These are phyloP conservation scores for Ctena decussata DNA, from an alignment of 2,888 invertebrate species.

Conservation along the genomic window DNA sequence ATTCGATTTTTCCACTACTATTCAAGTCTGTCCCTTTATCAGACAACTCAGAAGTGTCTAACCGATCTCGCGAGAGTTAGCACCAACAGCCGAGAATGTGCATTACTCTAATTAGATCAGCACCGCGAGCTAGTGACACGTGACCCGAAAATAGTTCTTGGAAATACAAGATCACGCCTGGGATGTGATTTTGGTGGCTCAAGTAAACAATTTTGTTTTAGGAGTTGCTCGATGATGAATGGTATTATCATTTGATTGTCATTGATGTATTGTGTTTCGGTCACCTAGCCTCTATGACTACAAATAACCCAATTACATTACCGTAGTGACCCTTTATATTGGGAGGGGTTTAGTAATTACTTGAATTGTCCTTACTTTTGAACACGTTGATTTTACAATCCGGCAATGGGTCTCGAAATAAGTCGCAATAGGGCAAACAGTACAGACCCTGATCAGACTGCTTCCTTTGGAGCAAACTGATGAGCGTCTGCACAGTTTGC, in stretches of 20 bases:
- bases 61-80: background rate
- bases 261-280: slow-evolving; percentile 3
- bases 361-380: too few relatives aligned
- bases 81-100: slow-evolving; percentile 44
- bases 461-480: too few relatives aligned
- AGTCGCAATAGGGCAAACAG: too few relatives aligned
- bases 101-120: slow-evolving; percentile 61
- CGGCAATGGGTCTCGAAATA: too few relatives aligned
- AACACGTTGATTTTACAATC: too few relatives aligned
- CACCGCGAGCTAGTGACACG: slow-evolving; percentile 31
- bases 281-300: background rate
- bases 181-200: slow-evolving; percentile 25
- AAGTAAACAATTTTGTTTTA: slow-evolving; percentile 46
- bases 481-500: too few relatives aligned
- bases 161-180: slow-evolving; percentile 43
- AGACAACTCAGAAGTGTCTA: background rate
- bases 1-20: too few relatives aligned
- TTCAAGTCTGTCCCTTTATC: background rate
- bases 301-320: slow-evolving; percentile 9
- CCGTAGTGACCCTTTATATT: too few relatives aligned
- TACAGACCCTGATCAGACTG: too few relatives aligned
- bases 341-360: too few relatives aligned
- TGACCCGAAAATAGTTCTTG: slow-evolving; percentile 35
- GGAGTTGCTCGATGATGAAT: background rate
- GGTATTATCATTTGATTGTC: slow-evolving; percentile 4